phyloP scores from a whole-genome alignment of 2,797 vertebrate species.

The Microcaecilia unicolor region DNA sequence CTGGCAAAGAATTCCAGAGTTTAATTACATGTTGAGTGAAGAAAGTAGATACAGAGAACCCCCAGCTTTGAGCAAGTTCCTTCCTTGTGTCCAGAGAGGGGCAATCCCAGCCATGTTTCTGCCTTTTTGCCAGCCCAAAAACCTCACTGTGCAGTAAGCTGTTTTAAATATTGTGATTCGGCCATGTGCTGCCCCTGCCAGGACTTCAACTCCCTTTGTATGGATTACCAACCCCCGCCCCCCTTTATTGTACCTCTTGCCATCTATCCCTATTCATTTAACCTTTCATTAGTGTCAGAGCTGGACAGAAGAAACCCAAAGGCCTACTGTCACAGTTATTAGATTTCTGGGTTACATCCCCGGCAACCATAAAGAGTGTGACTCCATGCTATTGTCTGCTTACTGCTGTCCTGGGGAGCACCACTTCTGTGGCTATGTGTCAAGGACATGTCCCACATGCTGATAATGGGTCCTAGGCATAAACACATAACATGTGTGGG shows the following conservation, averaged over 20 bases:
- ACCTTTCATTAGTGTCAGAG: constrained; percentile 94
- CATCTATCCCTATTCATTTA: constrained; percentile 97
- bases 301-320: constrained; percentile 78
- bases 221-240: constrained; percentile 64
- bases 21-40: no score
- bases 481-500: constrained; percentile 55
- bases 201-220: constrained; percentile 68
- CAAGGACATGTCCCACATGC: constrained; percentile 93
- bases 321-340: constrained; percentile 97
- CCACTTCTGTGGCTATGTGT: constrained; percentile 75
- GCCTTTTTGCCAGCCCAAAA: no score
- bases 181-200: constrained; percentile 72
- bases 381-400: constrained; percentile 61
- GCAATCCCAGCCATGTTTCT: no score
- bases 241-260: constrained; percentile 89
- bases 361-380: constrained; percentile 81
- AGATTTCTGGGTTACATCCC: constrained; percentile 92
- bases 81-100: no score
- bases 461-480: constrained; percentile 68
- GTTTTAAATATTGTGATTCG: constrained; percentile 84
- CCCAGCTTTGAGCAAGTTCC: no score
- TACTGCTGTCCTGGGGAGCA: constrained; percentile 59
- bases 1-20: no score
- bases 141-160: constrained; percentile 73
- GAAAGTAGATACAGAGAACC: no score